Base-by-base conservation (phyloP, 1,140 invertebrate species). In the Anadara kagoshimensis region DNA sequence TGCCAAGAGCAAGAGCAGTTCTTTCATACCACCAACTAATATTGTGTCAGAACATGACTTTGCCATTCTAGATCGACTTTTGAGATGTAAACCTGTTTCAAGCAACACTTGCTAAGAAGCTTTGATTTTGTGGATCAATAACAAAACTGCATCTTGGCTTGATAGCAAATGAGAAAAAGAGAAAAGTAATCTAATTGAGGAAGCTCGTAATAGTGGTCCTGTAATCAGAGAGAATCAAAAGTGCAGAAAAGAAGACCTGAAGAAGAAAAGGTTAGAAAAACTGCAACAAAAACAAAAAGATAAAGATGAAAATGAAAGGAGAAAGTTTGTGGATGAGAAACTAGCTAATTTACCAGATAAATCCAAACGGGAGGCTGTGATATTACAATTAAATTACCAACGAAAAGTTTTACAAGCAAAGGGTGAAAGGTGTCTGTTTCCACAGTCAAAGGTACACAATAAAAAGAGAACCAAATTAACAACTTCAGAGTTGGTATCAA, bases 371-470 rank as follows among this genome's bases (percentile, higher is more conserved):
- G 66, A 56, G 26, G 76, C n/a, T n/a, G n/a, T n/a, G n/a, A n/a
- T n/a, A n/a, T n/a, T n/a, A 14, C 71, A 78, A 54, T n/a, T 78
- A 0, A 56, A 65, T 26, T 74, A 74, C 49, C 18, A 71, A 58
- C 65, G 70, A 53, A 78, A 68, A 63, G 76, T 78, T 36, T 41
- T 75, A n/a, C n/a, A n/a, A n/a, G n/a, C n/a, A n/a, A n/a, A n/a
- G n/a, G n/a, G n/a, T n/a, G n/a, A n/a, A n/a, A n/a, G n/a, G n/a
- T n/a, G n/a, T n/a, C n/a, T n/a, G n/a, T n/a, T n/a, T n/a, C n/a
- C n/a, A n/a, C n/a, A n/a, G n/a, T n/a, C n/a, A n/a, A n/a, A n/a
- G n/a, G n/a, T n/a, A n/a, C n/a, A n/a, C n/a, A n/a, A n/a, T n/a
- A n/a, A n/a, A n/a, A n/a, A n/a, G n/a, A n/a, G n/a, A n/a, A n/a